Conservation (phyloP, 2,113 vertebrate genomes). For the Bothrops jararaca region DNA sequence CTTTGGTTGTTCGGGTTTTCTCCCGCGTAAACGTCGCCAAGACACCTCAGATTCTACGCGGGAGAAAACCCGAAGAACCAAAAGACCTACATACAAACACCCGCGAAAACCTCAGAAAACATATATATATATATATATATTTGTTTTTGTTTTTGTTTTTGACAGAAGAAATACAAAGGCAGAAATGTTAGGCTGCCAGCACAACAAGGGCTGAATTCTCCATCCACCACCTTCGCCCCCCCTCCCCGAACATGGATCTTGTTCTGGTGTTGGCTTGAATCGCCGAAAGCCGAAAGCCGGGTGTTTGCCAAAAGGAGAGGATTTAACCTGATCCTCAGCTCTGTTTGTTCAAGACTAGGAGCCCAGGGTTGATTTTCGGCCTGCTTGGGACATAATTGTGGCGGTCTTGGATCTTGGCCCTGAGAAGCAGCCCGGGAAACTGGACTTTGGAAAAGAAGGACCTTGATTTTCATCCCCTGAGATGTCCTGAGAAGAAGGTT, state of each 20-base stretch:
- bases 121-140: constrained; percentile 41
- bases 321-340: constrained; percentile 24
- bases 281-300: constrained; percentile 1
- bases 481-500: neutral
- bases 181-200: constrained; percentile 28
- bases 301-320: constrained; percentile 47
- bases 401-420: neutral
- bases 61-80: too few species aligned
- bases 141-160: constrained; percentile 16
- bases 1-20: too few species aligned
- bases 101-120: too few species aligned
- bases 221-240: neutral
- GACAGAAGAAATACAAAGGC: constrained; percentile 10
- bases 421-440: neutral
- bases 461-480: neutral
- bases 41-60: too few species aligned
- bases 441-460: neutral
- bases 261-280: constrained; percentile 32
- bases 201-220: constrained; percentile 43
- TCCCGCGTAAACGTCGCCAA: too few species aligned
- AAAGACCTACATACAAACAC: too few species aligned
- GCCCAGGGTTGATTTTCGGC: neutral
- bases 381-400: neutral
- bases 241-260: neutral
- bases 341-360: constrained; percentile 5